Percentiles rank a stretch among this genome's conserved stretches.
Evolutionary conservation across 37 sponge, comb jelly and placozoan genomes (phyloP).

Genomic region (Theonella swinhoei): DNA sequence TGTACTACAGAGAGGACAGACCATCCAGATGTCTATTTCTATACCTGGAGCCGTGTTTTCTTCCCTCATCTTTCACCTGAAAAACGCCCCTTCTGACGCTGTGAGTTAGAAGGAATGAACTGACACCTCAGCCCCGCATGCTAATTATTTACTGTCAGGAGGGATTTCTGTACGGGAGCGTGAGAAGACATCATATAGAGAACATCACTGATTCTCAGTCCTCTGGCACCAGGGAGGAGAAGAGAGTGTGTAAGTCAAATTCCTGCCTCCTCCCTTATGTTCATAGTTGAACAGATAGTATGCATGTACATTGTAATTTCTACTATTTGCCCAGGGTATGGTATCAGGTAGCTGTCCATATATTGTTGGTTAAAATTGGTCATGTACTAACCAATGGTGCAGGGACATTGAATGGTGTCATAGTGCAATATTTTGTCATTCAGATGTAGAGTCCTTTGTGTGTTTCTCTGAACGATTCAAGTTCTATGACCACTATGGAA

Average conservation of each 20-base stretch:
- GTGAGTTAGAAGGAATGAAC: slow-evolving; percentile 18
- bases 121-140: too few relatives aligned
- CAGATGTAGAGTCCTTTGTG: slow-evolving; percentile 23
- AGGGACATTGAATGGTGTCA: too few relatives aligned
- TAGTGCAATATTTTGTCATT: background rate
- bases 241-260: slow-evolving; percentile 45
- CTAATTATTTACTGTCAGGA: too few relatives aligned
- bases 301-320: too few relatives aligned
- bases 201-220: slow-evolving; percentile 64
- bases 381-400: too few relatives aligned
- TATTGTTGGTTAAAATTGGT: too few relatives aligned
- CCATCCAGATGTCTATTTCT: background rate
- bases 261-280: too few relatives aligned
- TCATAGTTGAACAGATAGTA: too few relatives aligned
- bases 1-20: too few relatives aligned
- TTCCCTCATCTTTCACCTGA: slow-evolving; percentile 63
- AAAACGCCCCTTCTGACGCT: slow-evolving; percentile 62
- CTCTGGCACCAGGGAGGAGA: slow-evolving; percentile 45
- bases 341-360: too few relatives aligned
- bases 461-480: slow-evolving; percentile 1
- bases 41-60: slow-evolving; percentile 51
- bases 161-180: slow-evolving; percentile 56
- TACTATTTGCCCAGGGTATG: too few relatives aligned
- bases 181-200: slow-evolving; percentile 23
- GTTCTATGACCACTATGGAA: slow-evolving; percentile 61